Percentiles rank a stretch among this genome's conserved stretches.
Evolutionary conservation across 2,797 vertebrate species (phyloP).

Genomic region (Clarias platycephalus): DNA sequence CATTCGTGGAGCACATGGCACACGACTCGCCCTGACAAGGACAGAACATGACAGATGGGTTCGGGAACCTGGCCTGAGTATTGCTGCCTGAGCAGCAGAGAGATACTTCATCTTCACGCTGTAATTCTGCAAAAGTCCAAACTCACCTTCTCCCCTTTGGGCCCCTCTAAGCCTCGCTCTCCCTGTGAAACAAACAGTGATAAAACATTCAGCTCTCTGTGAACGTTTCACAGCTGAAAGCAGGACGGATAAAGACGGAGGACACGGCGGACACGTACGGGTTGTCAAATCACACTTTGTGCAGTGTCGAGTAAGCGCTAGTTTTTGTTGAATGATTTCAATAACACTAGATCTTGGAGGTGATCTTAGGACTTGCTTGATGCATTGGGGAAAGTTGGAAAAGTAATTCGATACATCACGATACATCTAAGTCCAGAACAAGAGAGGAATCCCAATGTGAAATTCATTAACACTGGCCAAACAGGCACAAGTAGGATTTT

Average conservation of each 20-base stretch:
- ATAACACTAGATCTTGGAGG: slow-evolving; percentile 14
- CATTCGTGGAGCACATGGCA: slow-evolving; percentile 70
- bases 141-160: slow-evolving; percentile 63
- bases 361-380: slow-evolving; percentile 9
- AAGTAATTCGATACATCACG: not conserved
- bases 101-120: slow-evolving; percentile 24
- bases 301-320: not conserved
- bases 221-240: slow-evolving; percentile 29
- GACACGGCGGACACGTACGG: slow-evolving; percentile 9
- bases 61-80: not conserved
- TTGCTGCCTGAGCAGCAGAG: not conserved
- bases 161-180: slow-evolving; percentile 49
- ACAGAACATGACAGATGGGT: not conserved
- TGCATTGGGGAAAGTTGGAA: not conserved
- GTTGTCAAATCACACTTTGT: slow-evolving; percentile 32
- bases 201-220: slow-evolving; percentile 15
- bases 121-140: slow-evolving; percentile 26
- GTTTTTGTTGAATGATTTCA: slow-evolving; percentile 24
- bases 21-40: slow-evolving; percentile 84
- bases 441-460: not conserved
- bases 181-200: slow-evolving; percentile 56
- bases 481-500: not conserved
- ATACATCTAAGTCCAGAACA: not conserved
- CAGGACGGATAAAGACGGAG: slow-evolving; percentile 20
- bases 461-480: not conserved